Base-by-base conservation (phyloP, 1,140 invertebrate genomes). In the Orius insidiosus region DNA sequence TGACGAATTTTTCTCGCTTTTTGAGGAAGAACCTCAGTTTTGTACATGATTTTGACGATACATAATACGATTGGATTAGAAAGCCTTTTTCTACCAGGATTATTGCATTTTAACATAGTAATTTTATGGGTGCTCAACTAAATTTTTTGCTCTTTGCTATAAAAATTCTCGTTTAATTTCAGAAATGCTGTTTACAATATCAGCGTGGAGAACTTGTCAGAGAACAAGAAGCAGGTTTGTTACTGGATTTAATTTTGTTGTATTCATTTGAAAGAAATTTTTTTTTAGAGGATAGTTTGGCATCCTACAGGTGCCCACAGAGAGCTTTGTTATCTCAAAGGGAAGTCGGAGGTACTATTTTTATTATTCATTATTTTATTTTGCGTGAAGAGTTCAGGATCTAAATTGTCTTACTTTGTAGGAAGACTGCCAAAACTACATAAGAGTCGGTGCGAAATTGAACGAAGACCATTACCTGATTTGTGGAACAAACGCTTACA, bases 401-500 rank as follows among this genome's bases (percentile, higher is more conserved):
- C n/a, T n/a, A n/a, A n/a, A 36, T 14, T 39, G 6, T 24, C 18
- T 11, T 18, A 10, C 46, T 52, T 56, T 57, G 11, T 50, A 88
- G 69, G 71, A 79, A 53, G 80, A 85, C 59, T 97, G 93, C 66
- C 90, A 97, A 66, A 97, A 97, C 66, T 96, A 92, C 63, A 81
- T 97, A 51, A 74, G 92, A 48, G 85, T 98, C 14, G 74, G 90
- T 54, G 76, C 74, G 36, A 72, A 76, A 59, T 67, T 71, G 58
- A 59, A 74, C 18, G 70, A 85, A 49, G 78, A 78, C 7, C 72
- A 78, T 49, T 69, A 92, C 16, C 68, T 92, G 43, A 76, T 96
- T 36, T 98, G 94, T 64, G 94, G 94, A 13, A 98, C 94, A 18
- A 94, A 98, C 65, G 88, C 92, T 5, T 97, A 85, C 67, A 94